Evolutionary conservation across 2,113 vertebrate species (phyloP).

Genomic region (Bubo blakistoni): DNA sequence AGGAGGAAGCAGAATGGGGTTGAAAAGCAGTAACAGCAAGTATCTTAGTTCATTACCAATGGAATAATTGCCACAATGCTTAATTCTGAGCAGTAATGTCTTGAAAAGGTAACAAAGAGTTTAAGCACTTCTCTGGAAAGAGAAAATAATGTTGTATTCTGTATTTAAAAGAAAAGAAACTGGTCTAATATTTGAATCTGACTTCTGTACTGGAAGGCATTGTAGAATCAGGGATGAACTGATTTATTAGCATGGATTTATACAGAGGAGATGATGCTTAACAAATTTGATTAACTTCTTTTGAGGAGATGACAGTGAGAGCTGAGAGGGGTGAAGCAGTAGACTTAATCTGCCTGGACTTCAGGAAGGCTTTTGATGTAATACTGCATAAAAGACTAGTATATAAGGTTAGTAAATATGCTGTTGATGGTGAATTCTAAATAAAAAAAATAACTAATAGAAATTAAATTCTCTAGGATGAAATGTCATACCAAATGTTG

Average conservation of each 20-base stretch:
- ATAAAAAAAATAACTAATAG: constrained; percentile 21
- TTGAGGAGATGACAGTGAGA: constrained; percentile 71
- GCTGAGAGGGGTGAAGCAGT: constrained; percentile 71
- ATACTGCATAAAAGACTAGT: constrained; percentile 72
- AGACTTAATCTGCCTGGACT: constrained; percentile 72
- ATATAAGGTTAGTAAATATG: constrained; percentile 70
- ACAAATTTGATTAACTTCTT: constrained; percentile 73
- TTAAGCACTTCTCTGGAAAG: constrained; percentile 24
- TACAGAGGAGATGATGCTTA: constrained; percentile 67
- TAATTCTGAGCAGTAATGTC: constrained; percentile 21
- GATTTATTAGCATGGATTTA: constrained; percentile 64
- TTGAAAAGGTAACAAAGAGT: constrained; percentile 29
- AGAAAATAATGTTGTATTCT: constrained; percentile 31
- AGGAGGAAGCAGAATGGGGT: background rate
- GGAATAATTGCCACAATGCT: constrained; percentile 23
- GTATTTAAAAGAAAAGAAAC: background rate
- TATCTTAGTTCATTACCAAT: constrained; percentile 15
- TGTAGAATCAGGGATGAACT: constrained; percentile 61
- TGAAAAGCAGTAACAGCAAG: constrained; percentile 29
- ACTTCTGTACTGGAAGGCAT: constrained; percentile 56
- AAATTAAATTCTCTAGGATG: constrained; percentile 55
- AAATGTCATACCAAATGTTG: constrained; percentile 59
- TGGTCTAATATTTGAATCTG: constrained; percentile 55
- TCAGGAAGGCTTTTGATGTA: constrained; percentile 72
- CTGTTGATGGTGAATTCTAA: constrained; percentile 68